Conservation (phyloP, 2,113 vertebrate genomes). For the Haliaeetus leucogaster region DNA sequence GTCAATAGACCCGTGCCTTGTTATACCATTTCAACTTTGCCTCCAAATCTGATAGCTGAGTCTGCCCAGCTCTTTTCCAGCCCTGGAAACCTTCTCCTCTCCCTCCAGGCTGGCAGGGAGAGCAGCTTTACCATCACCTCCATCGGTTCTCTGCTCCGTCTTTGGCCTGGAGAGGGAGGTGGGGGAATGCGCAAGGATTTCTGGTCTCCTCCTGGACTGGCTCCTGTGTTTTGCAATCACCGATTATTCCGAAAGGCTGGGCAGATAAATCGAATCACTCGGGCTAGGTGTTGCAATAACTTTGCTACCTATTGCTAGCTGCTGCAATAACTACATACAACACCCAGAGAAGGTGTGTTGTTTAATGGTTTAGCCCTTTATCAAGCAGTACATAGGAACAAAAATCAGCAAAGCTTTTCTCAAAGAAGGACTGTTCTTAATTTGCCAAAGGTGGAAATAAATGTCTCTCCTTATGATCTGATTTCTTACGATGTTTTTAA, state of each 20-base stretch:
- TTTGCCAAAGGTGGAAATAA: not conserved
- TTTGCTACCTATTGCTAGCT: not conserved
- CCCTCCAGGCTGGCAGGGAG: not conserved
- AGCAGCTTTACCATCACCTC: not conserved
- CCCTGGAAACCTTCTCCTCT: not conserved
- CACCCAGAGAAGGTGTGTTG: not conserved
- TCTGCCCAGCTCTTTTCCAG: not conserved
- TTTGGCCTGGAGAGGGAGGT: accelerated
- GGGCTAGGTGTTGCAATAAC: not conserved
- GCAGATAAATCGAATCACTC: not conserved
- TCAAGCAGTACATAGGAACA: not conserved
- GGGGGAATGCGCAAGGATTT: not conserved
- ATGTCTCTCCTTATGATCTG: not conserved
- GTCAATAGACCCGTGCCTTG: not conserved
- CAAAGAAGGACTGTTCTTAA: not conserved
- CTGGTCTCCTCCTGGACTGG: not conserved
- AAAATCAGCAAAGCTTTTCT: not conserved
- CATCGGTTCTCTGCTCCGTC: accelerated
- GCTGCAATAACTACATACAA: not conserved
- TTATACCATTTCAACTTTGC: not conserved
- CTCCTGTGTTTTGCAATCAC: not conserved
- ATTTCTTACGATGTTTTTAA: not conserved
- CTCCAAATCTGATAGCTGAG: not conserved
- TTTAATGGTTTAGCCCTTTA: not conserved
- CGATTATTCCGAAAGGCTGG: not conserved